These are phyloP conservation scores for Colletes latitarsis DNA, from an alignment of 1,140 invertebrate genomes.

Conservation along the genomic window DNA sequence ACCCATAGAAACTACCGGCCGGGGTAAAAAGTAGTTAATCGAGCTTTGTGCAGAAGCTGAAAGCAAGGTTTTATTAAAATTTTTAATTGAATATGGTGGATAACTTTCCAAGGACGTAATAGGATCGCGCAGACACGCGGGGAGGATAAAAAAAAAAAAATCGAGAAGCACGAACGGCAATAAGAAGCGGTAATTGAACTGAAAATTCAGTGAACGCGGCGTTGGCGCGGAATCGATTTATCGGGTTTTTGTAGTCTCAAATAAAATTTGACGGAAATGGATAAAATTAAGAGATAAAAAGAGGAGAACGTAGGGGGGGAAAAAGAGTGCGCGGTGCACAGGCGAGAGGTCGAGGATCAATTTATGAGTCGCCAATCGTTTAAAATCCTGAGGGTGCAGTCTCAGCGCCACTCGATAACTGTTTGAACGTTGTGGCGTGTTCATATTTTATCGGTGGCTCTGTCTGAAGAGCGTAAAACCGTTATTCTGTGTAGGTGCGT, in stretches of 20 bases:
- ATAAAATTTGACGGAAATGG: conserved; percentile 29
- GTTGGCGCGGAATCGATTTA: conserved; percentile 13
- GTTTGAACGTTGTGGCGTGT: conserved; percentile 56
- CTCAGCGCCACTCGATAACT: conserved; percentile 59
- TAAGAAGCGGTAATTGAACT: not conserved
- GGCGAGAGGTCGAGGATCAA: conserved; percentile 27
- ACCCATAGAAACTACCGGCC: not conserved
- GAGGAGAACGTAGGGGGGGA: not conserved
- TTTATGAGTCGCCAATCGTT: conserved; percentile 41
- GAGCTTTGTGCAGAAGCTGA: too few relatives aligned
- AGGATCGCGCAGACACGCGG: not conserved
- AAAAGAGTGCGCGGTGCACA: not conserved
- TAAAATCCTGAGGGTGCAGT: conserved; percentile 52
- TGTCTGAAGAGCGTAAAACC: not conserved
- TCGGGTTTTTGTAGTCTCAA: conserved; percentile 10
- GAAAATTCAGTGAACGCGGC: not conserved
- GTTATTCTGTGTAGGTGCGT: not conserved
- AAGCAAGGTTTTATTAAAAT: not conserved
- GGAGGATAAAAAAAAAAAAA: not conserved
- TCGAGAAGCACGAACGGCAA: not conserved
- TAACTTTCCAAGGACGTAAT: not conserved
- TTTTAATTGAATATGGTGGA: too few relatives aligned
- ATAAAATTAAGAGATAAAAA: conserved; percentile 22
- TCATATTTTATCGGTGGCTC: conserved; percentile 17
- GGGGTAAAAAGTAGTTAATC: not conserved